A percentile compares a stretch with the other conserved stretches of the same genome.
These are phyloP conservation scores for Entomyzon cyanotis DNA, from an alignment of 2,113 vertebrate species.

Conservation along the genomic window DNA sequence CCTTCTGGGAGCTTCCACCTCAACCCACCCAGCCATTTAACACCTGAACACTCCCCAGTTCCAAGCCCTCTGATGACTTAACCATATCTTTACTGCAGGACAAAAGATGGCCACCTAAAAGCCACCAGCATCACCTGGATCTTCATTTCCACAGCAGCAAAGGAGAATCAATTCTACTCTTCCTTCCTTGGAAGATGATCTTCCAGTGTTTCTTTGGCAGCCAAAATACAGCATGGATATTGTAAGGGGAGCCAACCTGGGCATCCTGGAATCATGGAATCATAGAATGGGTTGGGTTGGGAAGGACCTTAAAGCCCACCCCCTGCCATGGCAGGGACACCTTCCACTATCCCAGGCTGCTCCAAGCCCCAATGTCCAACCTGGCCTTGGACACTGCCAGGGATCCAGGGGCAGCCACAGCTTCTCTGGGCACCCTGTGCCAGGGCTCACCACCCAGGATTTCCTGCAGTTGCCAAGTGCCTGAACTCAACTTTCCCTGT, in stretches of 20 bases:
- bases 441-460: background rate
- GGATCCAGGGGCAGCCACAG: background rate
- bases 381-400: background rate
- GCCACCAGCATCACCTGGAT: background rate
- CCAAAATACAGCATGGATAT: background rate
- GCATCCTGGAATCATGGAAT: background rate
- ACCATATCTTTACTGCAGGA: background rate
- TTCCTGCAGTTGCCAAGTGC: background rate
- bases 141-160: background rate
- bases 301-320: background rate
- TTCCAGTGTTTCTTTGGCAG: background rate
- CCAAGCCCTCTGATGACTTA: background rate
- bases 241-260: background rate
- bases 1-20: background rate
- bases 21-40: background rate
- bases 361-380: background rate
- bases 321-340: background rate
- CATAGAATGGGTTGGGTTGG: background rate
- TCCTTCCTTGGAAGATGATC: background rate
- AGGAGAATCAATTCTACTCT: background rate
- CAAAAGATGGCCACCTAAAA: background rate
- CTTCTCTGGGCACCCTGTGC: background rate
- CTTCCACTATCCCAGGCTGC: background rate
- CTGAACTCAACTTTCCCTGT: background rate
- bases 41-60: background rate